Conservation (phyloP, 2,797 vertebrate genomes). For the Tiaroga cobitis region DNA sequence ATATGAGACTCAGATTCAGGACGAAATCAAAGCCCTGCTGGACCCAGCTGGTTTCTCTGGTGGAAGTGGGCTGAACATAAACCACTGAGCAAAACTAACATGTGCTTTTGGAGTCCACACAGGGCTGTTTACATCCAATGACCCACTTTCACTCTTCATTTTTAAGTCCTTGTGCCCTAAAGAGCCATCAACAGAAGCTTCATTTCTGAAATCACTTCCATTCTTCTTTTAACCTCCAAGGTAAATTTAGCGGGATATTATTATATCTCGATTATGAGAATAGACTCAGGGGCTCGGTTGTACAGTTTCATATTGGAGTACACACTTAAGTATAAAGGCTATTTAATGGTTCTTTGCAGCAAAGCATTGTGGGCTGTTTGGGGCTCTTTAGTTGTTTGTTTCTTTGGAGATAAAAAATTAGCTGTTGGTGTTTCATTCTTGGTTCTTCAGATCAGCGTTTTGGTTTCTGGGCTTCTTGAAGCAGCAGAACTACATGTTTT, state of each 20-base stretch:
- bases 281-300: slow-evolving; percentile 13
- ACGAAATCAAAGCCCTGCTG: background rate
- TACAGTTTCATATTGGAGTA: slow-evolving; percentile 8
- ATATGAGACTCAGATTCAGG: slow-evolving; percentile 4
- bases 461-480: background rate
- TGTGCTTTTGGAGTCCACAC: slow-evolving; percentile 38
- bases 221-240: slow-evolving; percentile 39
- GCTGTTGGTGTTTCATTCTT: background rate
- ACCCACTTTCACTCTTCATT: slow-evolving; percentile 55
- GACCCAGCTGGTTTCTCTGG: slow-evolving; percentile 6
- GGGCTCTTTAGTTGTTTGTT: background rate
- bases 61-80: slow-evolving; percentile 21
- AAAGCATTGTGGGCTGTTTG: background rate
- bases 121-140: slow-evolving; percentile 54
- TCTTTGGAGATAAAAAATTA: background rate
- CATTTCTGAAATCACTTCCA: slow-evolving; percentile 19
- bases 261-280: slow-evolving; percentile 31
- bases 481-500: background rate
- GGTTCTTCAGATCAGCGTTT: background rate
- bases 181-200: slow-evolving; percentile 20
- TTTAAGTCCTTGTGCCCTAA: slow-evolving; percentile 19
- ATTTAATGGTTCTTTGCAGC: background rate
- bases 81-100: slow-evolving; percentile 29
- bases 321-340: background rate
- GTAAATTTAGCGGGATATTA: slow-evolving; percentile 10